phyloP scores from a whole-genome alignment of 2,888 invertebrate species.

The Coenonympha glycerion region DNA sequence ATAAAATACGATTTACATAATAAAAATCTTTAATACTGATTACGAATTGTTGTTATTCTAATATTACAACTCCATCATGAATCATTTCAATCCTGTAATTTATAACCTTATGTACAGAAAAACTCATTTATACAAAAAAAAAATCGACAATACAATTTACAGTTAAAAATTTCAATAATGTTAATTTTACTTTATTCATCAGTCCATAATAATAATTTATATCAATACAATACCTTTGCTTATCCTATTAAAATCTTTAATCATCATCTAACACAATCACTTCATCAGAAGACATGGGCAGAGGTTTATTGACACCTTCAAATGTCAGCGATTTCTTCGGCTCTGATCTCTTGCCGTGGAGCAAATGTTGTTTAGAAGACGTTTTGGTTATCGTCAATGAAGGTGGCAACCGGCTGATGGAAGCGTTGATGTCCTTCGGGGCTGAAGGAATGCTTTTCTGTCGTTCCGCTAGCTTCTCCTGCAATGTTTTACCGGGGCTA shows the following conservation, averaged over 20 bases:
- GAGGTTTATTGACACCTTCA: slow-evolving; percentile 42
- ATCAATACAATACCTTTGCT: not conserved
- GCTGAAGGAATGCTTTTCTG: slow-evolving; percentile 68
- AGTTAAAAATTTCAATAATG: too few species aligned
- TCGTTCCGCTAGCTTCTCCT: slow-evolving; percentile 81
- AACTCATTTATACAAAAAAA: too few species aligned
- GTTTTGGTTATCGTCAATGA: slow-evolving; percentile 73
- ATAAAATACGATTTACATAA: not conserved
- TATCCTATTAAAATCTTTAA: slow-evolving; percentile 33
- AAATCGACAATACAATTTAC: too few species aligned
- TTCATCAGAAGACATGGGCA: slow-evolving; percentile 58
- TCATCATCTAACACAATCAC: slow-evolving; percentile 70
- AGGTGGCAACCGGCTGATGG: slow-evolving; percentile 68
- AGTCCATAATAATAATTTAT: not conserved
- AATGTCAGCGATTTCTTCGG: slow-evolving; percentile 54
- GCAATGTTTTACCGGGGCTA: slow-evolving; percentile 79
- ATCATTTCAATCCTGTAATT: too few species aligned
- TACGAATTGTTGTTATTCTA: not conserved
- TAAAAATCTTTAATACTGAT: slow-evolving; percentile 8
- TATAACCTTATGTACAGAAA: too few species aligned
- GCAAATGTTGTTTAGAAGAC: slow-evolving; percentile 37
- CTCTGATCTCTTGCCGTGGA: slow-evolving; percentile 46
- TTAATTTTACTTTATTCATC: too few species aligned
- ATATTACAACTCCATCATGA: too few species aligned
- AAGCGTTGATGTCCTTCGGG: slow-evolving; percentile 52